These are phyloP conservation scores for Dolichoris vasculosae DNA, from an alignment of 1,140 invertebrate genomes.

Conservation along the genomic window DNA sequence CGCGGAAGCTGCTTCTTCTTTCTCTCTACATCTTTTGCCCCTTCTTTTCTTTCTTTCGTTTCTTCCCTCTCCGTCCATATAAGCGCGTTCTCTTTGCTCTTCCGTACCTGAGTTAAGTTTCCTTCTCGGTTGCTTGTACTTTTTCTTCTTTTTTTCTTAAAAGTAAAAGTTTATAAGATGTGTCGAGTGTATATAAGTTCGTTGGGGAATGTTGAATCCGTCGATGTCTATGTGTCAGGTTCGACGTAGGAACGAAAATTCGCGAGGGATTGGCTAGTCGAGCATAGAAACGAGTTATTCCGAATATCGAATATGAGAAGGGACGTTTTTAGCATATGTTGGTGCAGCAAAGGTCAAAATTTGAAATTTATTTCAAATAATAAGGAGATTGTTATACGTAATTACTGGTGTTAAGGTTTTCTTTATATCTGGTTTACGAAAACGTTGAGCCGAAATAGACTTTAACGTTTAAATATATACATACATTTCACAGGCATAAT, in stretches of 20 bases:
- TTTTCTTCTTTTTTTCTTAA: slow-evolving; percentile 35
- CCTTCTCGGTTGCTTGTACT: background rate
- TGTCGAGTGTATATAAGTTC: background rate
- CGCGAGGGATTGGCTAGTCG: background rate
- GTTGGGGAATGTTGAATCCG: slow-evolving; percentile 23
- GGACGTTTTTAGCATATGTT: background rate
- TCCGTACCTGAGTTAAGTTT: too few species aligned
- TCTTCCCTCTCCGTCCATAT: background rate
- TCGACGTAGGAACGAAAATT: slow-evolving; percentile 13
- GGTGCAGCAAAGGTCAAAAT: background rate
- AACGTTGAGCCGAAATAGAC: too few species aligned
- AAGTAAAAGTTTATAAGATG: slow-evolving; percentile 69
- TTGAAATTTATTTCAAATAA: background rate
- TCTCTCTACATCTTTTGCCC: background rate
- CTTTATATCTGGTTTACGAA: too few species aligned
- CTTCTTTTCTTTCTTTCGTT: background rate
- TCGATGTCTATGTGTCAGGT: slow-evolving; percentile 19
- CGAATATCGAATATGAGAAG: background rate
- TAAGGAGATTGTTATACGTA: background rate
- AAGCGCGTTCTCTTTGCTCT: background rate
- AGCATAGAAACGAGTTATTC: background rate
- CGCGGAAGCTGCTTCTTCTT: background rate
- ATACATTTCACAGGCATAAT: too few species aligned
- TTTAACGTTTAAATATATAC: too few species aligned
- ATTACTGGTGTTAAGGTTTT: too few species aligned